Base-by-base conservation (phyloP, 2,888 invertebrate genomes). In the Amphipyra tragopoginis region DNA sequence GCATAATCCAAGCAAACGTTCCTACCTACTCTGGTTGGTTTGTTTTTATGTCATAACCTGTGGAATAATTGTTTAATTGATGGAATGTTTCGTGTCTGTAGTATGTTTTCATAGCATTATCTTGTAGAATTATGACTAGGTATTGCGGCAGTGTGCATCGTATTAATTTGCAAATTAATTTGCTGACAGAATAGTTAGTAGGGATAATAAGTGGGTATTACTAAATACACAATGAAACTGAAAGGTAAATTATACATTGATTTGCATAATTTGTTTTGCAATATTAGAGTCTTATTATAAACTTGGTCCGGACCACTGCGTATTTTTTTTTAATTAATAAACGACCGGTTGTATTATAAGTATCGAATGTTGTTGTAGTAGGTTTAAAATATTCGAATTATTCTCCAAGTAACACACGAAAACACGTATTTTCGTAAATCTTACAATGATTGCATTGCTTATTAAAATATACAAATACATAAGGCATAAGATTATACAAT, bases 31-130 rank as follows among this genome's bases (percentile, higher is more conserved):
- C 72, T 65, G 65, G 56, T 65, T 66, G 44, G 63, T 56, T 62
- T 48, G 50, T 79, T 80, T 80, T 75, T 76, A 70, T 75, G 66
- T 70, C 73, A 66, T 78, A 82, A 82, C 75, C 60, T 72, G 66
- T 72, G 58, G 21, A 65, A 64, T 81, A 78, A 86, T 81, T 79
- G 80, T 75, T 73, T 80, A 83, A 84, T 84, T 80, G 78, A 59
- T 75, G 79, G 83, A 82, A 83, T 79, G 77, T 75, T 85, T 87
- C 86, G 84, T 87, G 87, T 77, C 71, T 61, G 45, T 55, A 64
- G 60, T 74, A 59, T 51, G 56, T 79, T 67, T 72, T 65, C 48
- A 54, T 43, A 44, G 44, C 52, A 51, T 63, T 71, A 68, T 63
- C 64, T 57, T 51, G 56, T 14, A 47, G 38, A 43, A 53, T 53